Conservation (phyloP, 2,797 vertebrate genomes). For the Centroberyx gerrardi region DNA sequence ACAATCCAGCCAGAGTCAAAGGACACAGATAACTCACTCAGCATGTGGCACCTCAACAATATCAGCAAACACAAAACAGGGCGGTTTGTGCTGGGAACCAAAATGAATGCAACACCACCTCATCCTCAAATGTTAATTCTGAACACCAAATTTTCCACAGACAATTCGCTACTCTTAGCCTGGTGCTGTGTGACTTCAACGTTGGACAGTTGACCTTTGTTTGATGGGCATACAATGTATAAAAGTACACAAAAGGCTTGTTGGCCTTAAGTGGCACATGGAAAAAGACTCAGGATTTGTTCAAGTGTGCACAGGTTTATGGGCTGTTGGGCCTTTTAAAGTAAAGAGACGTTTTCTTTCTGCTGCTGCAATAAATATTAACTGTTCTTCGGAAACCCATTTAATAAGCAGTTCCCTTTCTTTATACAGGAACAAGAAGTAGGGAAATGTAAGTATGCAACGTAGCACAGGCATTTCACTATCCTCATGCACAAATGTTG, state of each 20-base stretch:
- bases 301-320: neutral
- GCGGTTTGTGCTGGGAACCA: neutral
- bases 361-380: too few species aligned
- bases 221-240: too few species aligned
- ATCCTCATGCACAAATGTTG: constrained; percentile 34
- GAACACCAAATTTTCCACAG: constrained; percentile 4
- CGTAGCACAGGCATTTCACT: neutral
- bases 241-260: too few species aligned
- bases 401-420: neutral
- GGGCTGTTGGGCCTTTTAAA: neutral
- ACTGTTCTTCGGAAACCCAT: neutral
- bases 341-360: neutral
- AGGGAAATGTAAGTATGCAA: neutral
- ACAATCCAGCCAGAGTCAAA: neutral
- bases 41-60: neutral
- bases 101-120: neutral
- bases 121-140: neutral
- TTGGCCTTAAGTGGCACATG: too few species aligned
- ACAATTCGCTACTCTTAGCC: neutral
- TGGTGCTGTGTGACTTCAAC: neutral
- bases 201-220: neutral
- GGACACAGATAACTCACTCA: constrained; percentile 1
- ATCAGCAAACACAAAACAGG: neutral
- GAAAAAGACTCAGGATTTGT: neutral
- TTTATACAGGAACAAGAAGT: neutral